Conservation (phyloP, 1,140 invertebrate genomes). For the Pemphigus obesinymphae region DNA sequence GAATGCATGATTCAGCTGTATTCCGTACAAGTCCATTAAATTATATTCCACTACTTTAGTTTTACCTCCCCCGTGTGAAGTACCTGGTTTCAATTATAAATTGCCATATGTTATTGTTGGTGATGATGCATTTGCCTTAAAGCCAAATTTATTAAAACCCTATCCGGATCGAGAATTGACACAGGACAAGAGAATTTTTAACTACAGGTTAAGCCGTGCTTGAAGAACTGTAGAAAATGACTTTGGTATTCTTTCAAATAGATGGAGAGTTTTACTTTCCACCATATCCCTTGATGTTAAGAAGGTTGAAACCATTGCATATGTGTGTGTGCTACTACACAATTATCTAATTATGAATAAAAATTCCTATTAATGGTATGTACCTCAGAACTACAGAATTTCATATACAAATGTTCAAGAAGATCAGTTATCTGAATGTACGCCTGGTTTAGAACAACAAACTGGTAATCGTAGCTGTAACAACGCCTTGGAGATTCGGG, state of each 20-base stretch:
- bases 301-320: not conserved
- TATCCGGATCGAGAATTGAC: constrained; percentile 17
- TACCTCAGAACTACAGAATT: not conserved
- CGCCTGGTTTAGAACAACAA: not conserved
- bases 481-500: not conserved
- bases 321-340: no score
- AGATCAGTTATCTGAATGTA: not conserved
- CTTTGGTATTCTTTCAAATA: no score
- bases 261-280: constrained; percentile 49
- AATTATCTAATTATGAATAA: no score
- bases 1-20: no score
- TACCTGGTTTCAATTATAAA: not conserved
- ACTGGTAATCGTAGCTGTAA: not conserved
- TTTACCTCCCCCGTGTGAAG: not conserved
- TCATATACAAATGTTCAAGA: not conserved
- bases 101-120: constrained; percentile 38
- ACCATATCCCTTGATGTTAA: not conserved
- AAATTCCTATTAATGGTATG: not conserved
- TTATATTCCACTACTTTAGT: not conserved
- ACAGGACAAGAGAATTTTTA: constrained; percentile 51
- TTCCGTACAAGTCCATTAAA: no score
- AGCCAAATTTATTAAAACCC: constrained; percentile 41
- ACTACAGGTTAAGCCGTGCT: constrained; percentile 51
- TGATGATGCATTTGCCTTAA: constrained; percentile 42
- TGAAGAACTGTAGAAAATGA: constrained; percentile 53